phyloP scores from a whole-genome alignment of 2,888 invertebrate genomes.

The Latrodectus elegans region DNA sequence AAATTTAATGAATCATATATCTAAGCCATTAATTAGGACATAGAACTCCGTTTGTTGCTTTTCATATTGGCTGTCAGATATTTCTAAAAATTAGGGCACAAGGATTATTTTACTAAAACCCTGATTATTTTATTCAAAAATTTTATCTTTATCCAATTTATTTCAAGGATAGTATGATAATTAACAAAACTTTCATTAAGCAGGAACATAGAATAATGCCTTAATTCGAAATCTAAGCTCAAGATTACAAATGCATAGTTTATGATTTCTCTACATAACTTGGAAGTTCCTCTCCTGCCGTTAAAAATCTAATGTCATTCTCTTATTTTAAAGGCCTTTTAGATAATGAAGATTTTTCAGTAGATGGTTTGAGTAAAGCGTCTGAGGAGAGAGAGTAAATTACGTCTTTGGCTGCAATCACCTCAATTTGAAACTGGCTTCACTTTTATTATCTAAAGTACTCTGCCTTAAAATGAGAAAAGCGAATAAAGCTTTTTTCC shows the following conservation, averaged over 20 bases:
- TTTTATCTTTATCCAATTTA: no score
- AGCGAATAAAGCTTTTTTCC: conserved; percentile 15
- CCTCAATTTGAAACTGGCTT: conserved; percentile 31
- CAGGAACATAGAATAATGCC: no score
- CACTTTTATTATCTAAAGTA: conserved; percentile 15
- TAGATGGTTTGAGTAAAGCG: background rate
- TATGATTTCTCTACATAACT: no score
- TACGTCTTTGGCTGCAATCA: conserved; percentile 14
- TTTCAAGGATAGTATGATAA: no score
- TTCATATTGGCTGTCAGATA: no score
- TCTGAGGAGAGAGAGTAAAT: conserved; percentile 15
- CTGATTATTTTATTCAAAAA: no score
- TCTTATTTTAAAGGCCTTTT: conserved; percentile 4
- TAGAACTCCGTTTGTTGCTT: no score
- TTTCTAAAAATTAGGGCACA: background rate
- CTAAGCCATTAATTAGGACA: no score
- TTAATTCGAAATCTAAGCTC: no score
- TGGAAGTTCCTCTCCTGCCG: background rate
- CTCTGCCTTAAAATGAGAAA: conserved; percentile 8
- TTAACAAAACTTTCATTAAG: no score
- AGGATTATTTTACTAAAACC: conserved; percentile 12
- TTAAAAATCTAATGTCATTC: background rate
- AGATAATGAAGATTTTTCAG: conserved; percentile 24
- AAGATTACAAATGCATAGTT: no score
- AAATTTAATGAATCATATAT: no score